Evolutionary conservation across 2,113 vertebrate genomes (phyloP), one percentile per base, ranked within the genome.

Genomic region (Sardina pilchardus): DNA sequence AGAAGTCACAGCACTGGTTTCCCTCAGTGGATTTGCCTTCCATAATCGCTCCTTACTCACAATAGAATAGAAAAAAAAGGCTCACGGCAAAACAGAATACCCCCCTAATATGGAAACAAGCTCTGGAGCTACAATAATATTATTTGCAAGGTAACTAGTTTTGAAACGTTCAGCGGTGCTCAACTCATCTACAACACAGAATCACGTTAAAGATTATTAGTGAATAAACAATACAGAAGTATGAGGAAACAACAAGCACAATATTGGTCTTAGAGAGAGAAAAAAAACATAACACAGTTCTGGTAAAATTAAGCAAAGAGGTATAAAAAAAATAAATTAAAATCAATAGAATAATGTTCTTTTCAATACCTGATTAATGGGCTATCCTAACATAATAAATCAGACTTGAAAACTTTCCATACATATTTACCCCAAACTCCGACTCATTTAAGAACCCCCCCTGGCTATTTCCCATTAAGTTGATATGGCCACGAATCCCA

Each of bases 381-480:
- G 84, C 88, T 89, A 87, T 90, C 82, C 86, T 85, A 82, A 81
- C 83, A 89, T 91, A 91, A 92, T 94, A 92, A 95, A 95, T 95
- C 91, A 93, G 93, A 93, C 84, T 89, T 89, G 90, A 94, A 94
- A 93, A 93, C 89, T 93, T 92, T 90, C 87, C 81, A 86, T 91
- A 92, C 88, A 93, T 90, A 88, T 93, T 91, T 94, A 91, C 89
- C 91, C 89, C 86, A 84, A 90, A 94, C 95, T 96, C 95, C 94
- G 95, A 96, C 93, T 96, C 95, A 96, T 97, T 96, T 96, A 94
- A 95, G 93, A 94, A 34, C 90, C 94, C 89, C 50, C 93, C 90
- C 92, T 89, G 94, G 94, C 92, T 95, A 93, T 95, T 94, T 96
- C 96, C 94, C 96, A 94, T 96, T 96, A 95, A 93, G 91, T 91